Conservation (phyloP, 1,140 invertebrate species). For the Bombus huntii region DNA sequence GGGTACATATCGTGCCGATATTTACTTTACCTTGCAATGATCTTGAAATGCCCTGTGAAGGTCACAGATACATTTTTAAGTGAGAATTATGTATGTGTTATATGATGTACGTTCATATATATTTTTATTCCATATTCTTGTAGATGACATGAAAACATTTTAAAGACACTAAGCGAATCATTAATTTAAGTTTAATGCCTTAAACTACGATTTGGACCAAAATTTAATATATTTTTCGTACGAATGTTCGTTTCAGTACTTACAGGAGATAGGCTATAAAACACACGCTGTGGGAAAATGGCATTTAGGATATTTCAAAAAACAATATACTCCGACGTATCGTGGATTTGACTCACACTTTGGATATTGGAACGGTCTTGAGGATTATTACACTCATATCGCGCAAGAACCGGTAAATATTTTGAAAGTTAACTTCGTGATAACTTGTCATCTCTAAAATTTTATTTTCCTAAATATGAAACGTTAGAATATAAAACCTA, state of each 20-base stretch:
- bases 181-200: too few species aligned
- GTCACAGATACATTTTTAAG: too few species aligned
- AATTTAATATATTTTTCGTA: background rate
- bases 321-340: slow-evolving; percentile 89
- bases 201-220: too few species aligned
- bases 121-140: too few species aligned
- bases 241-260: slow-evolving; percentile 78
- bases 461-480: background rate
- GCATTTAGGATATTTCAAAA: slow-evolving; percentile 90
- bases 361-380: slow-evolving; percentile 91
- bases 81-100: too few species aligned
- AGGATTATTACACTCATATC: slow-evolving; percentile 92
- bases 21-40: too few species aligned
- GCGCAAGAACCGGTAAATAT: slow-evolving; percentile 83
- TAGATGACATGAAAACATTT: too few species aligned
- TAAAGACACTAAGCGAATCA: too few species aligned
- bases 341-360: slow-evolving; percentile 94
- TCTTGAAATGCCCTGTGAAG: too few species aligned
- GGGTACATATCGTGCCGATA: too few species aligned
- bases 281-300: slow-evolving; percentile 96
- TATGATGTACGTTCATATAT: too few species aligned
- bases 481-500: background rate
- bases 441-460: background rate
- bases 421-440: background rate
- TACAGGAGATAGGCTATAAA: slow-evolving; percentile 89